These are phyloP conservation scores for Redunca redunca DNA, from an alignment of 2,113 vertebrate genomes.

Conservation along the genomic window DNA sequence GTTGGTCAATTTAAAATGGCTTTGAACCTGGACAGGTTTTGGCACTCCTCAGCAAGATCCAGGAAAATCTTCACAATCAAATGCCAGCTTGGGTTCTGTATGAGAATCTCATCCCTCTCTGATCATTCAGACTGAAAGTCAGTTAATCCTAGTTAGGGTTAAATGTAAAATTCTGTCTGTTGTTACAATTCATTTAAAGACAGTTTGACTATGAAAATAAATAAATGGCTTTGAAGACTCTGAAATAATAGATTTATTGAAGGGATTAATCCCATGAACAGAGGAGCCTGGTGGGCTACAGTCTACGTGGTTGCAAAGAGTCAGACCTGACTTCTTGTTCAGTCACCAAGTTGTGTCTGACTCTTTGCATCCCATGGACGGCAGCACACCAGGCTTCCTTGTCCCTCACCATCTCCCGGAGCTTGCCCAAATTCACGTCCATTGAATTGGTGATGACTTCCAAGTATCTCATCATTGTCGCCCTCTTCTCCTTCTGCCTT, in stretches of 20 bases:
- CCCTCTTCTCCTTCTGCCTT: neutral
- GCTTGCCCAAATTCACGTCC: neutral
- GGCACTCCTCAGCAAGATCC: neutral
- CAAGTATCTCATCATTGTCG: neutral
- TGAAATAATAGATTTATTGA: neutral
- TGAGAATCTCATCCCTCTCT: neutral
- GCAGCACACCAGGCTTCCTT: neutral
- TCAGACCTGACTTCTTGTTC: neutral
- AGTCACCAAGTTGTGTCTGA: neutral
- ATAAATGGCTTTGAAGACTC: neutral
- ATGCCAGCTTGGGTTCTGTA: neutral
- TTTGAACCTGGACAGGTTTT: neutral
- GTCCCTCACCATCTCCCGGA: neutral
- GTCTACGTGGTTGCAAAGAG: neutral
- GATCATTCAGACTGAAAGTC: neutral
- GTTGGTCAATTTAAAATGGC: neutral
- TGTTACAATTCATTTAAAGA: constrained; percentile 74
- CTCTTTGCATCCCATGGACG: neutral
- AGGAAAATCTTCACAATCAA: neutral
- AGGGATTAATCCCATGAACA: neutral
- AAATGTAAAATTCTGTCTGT: constrained; percentile 37
- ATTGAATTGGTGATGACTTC: neutral
- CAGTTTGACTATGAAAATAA: constrained; percentile 67
- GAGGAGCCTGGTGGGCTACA: neutral
- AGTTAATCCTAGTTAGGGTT: neutral